phyloP scores from a whole-genome alignment of 2,113 vertebrate species.

The Scolopax mira region DNA sequence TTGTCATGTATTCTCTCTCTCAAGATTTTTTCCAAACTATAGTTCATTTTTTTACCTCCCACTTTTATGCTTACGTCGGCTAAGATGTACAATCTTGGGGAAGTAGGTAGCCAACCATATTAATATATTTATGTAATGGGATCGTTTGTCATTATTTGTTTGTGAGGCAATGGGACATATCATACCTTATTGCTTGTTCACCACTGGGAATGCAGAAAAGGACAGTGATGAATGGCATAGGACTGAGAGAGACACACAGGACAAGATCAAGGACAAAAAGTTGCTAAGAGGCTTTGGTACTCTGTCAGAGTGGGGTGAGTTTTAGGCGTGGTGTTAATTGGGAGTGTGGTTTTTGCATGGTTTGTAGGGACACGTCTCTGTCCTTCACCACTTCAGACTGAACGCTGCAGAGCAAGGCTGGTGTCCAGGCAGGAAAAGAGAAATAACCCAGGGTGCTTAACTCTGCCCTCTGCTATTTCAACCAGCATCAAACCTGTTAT shows the following conservation, averaged over 20 bases:
- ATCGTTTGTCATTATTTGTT: slow-evolving; percentile 37
- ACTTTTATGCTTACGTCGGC: neutral
- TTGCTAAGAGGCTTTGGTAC: neutral
- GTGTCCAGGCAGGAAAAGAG: neutral
- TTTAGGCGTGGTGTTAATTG: neutral
- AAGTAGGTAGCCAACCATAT: neutral
- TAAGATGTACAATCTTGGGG: neutral
- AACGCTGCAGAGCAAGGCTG: neutral
- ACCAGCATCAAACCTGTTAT: neutral
- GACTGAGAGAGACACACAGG: neutral
- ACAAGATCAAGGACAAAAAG: neutral
- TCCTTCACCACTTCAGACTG: neutral
- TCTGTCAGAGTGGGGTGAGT: neutral
- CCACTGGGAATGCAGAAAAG: neutral
- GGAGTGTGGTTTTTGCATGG: neutral
- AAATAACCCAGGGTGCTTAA: neutral
- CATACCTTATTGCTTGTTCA: neutral
- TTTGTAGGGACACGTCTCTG: neutral
- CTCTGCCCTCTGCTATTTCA: neutral
- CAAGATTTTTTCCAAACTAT: neutral
- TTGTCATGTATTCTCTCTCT: neutral
- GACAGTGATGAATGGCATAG: neutral
- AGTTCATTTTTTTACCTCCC: neutral
- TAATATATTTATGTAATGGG: neutral
- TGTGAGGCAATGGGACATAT: neutral